Base-by-base conservation (phyloP, 2,797 vertebrate species). In the Onychomys arenicola region DNA sequence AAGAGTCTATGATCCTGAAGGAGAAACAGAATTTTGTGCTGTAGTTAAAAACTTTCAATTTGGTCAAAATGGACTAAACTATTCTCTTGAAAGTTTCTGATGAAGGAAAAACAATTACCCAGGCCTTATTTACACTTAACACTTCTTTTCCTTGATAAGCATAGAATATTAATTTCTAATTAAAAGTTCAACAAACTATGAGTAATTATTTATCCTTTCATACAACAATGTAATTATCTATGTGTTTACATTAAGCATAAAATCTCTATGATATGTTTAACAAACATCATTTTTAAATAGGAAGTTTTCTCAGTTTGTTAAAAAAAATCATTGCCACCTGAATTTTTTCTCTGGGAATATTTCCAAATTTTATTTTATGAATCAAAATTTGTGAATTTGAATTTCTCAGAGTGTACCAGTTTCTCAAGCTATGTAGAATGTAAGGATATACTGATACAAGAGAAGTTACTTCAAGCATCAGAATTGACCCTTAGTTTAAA, bases 31-130 rank as follows among this genome's bases (percentile, higher is more conserved):
- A 76, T 40, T 96, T 94, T 91, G 13, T 25, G 65, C 4, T 90
- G 57, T 95, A 78, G 6, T 77, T 43, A 61, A 97, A 97, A 97
- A 90, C 76, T 89, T 89, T 93, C n/a, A 86, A 95, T 61, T 90
- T 87, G 75, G 37, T 12, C 21, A 57, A 37, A 95, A 97, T 93
- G 77, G 29, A 12, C 69, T 92, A 80, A 61, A 10, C 29, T 96
- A 93, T 95, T 90, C 76, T 90, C 32, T 85, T 63, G 83, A 81
- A 46, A 88, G 9, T 89, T 94, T 93, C 52, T 80, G 86, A 46
- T 59, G 77, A 92, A 95, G 75, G 23, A 92, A 96, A 84, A 96
- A 94, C 32, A 96, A 94, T 92, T 97, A 89, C 14, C 6, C 21
- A 77, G n/a, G 16, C 2, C 32, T 97, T 96, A 94, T 96, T 61